Percentiles rank a stretch among this genome's conserved stretches.
phyloP scores from a whole-genome alignment of 2,888 invertebrate species.

The Dynastes maya region DNA sequence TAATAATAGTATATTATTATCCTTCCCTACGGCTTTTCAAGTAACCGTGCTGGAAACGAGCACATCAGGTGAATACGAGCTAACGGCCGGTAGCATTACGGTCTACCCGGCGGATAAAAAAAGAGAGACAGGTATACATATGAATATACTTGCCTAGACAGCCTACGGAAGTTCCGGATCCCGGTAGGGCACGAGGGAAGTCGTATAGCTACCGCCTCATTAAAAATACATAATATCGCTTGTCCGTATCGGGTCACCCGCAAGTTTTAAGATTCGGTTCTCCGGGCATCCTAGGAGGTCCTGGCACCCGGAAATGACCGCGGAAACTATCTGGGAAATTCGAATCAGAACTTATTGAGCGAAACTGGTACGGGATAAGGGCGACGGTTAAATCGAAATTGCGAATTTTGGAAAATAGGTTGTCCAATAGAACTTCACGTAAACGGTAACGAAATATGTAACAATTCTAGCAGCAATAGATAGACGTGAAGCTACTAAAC shows the following conservation, averaged over 20 bases:
- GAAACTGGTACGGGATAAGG: background rate
- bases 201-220: slow-evolving; percentile 14
- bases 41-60: slow-evolving; percentile 19
- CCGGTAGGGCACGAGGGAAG: background rate
- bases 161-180: slow-evolving; percentile 30
- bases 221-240: slow-evolving; percentile 32
- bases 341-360: slow-evolving; percentile 15
- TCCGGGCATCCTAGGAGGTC: background rate
- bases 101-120: background rate
- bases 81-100: background rate
- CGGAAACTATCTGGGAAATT: slow-evolving; percentile 12
- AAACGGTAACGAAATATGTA: too few species aligned
- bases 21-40: slow-evolving; percentile 36
- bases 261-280: slow-evolving; percentile 30
- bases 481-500: too few species aligned
- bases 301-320: slow-evolving; percentile 22
- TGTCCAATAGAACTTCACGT: too few species aligned
- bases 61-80: slow-evolving; percentile 23
- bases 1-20: slow-evolving; percentile 40
- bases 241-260: slow-evolving; percentile 19
- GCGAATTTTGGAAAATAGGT: background rate
- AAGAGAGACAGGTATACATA: background rate
- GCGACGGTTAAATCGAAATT: background rate
- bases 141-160: background rate
- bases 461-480: too few species aligned